These are phyloP conservation scores for Chaetodon trifascialis DNA, from an alignment of 2,113 vertebrate genomes.

Conservation along the genomic window DNA sequence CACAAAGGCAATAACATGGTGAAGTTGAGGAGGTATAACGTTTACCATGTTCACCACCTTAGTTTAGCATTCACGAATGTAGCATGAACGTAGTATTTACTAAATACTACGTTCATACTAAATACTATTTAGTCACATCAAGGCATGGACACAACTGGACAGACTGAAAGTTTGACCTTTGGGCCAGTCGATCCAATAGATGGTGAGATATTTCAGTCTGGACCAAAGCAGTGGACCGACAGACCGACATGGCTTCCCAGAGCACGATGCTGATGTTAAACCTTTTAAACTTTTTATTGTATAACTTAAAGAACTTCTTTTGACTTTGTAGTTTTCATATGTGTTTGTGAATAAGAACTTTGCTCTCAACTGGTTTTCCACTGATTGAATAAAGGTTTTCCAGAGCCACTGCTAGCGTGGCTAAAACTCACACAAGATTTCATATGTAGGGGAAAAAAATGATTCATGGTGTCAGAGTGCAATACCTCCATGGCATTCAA, in stretches of 20 bases:
- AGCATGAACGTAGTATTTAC: background rate
- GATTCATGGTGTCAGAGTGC: conserved; percentile 15
- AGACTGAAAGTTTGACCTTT: background rate
- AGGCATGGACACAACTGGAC: background rate
- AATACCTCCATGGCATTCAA: conserved; percentile 27
- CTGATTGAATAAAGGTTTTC: no score
- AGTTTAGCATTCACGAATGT: no score
- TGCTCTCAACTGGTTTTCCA: no score
- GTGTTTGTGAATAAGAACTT: no score
- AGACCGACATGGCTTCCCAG: background rate
- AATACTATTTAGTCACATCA: background rate
- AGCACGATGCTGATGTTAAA: no score
- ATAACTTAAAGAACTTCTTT: no score
- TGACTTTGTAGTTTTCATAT: no score
- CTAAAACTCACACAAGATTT: conserved; percentile 5
- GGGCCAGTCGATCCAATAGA: background rate
- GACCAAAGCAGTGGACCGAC: background rate
- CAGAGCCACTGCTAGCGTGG: background rate
- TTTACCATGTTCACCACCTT: background rate
- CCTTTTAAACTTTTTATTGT: no score
- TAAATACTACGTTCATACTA: no score
- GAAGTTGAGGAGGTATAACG: background rate
- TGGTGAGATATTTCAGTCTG: background rate
- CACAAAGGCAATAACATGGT: no score
- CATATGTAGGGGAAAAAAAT: background rate